Evolutionary conservation across 1,140 invertebrate genomes (phyloP).

Genomic region (Sipha flava): DNA sequence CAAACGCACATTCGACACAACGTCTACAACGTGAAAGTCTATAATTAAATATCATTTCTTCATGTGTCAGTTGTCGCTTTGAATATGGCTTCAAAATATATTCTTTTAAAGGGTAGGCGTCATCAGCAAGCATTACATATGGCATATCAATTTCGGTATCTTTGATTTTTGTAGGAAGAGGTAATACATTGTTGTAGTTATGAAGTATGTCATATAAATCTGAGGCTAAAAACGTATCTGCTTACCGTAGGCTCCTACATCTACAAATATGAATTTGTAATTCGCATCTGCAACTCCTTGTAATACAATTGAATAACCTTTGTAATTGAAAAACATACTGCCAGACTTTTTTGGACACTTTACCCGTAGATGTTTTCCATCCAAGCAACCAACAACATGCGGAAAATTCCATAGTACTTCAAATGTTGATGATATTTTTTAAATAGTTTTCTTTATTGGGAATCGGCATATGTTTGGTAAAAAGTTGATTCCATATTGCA

Average conservation of each 20-base stretch:
- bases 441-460: too few relatives aligned
- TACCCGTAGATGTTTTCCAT: too few relatives aligned
- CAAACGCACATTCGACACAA: constrained; percentile 45
- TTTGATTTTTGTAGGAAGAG: background rate
- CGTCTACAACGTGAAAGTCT: constrained; percentile 36
- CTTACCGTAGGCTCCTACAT: constrained; percentile 31
- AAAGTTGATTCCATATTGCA: too few relatives aligned
- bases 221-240: constrained; percentile 16
- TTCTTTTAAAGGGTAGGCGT: background rate
- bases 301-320: too few relatives aligned
- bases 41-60: constrained; percentile 43
- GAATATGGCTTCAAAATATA: background rate
- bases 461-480: too few relatives aligned
- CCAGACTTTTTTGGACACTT: too few relatives aligned
- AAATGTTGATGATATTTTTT: too few relatives aligned
- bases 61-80: background rate
- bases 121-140: constrained; percentile 1
- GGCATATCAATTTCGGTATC: background rate
- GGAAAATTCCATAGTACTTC: too few relatives aligned
- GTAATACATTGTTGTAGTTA: background rate
- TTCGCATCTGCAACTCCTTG: constrained; percentile 23
- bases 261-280: constrained; percentile 21
- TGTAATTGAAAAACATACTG: too few relatives aligned
- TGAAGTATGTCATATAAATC: background rate
- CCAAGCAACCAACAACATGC: too few relatives aligned